Conservation (phyloP, 2,888 invertebrate species). For the Leucania comma region DNA sequence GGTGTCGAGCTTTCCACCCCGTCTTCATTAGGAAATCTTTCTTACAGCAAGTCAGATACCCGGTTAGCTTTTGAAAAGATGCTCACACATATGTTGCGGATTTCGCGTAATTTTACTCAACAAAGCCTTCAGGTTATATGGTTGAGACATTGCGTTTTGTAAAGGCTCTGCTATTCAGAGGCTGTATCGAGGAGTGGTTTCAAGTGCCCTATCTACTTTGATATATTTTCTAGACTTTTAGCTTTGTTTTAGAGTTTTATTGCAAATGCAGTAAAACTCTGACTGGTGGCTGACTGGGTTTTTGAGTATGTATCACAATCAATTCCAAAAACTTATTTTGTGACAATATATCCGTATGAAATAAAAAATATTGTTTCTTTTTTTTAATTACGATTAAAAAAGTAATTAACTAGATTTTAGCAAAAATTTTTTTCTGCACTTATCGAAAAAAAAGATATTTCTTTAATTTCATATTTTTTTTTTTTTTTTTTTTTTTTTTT, state of each 20-base stretch:
- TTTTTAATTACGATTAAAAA: no score
- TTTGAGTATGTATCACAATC: not conserved
- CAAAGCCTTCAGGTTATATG: slow-evolving; percentile 52
- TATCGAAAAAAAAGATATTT: no score
- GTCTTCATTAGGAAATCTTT: slow-evolving; percentile 80
- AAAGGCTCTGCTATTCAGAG: slow-evolving; percentile 33
- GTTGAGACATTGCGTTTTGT: slow-evolving; percentile 49
- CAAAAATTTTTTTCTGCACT: no score
- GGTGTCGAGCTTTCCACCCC: slow-evolving; percentile 75
- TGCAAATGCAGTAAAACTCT: no score
- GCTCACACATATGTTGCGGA: slow-evolving; percentile 63
- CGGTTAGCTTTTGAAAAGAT: slow-evolving; percentile 64
- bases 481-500: no score
- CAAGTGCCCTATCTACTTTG: slow-evolving; percentile 41
- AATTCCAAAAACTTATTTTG: not conserved
- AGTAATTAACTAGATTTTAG: no score
- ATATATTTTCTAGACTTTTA: slow-evolving; percentile 21
- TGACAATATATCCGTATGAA: not conserved
- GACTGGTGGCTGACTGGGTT: slow-evolving; percentile 1
- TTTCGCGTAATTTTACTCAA: slow-evolving; percentile 61
- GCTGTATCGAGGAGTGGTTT: slow-evolving; percentile 43
- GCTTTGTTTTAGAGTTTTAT: slow-evolving; percentile 7
- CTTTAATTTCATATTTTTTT: no score
- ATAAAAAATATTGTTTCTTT: no score
- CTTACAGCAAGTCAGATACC: slow-evolving; percentile 55